A percentile compares a stretch with the other conserved stretches of the same genome.
Conservation (phyloP, 2,797 vertebrate genomes). For the Loriculus beryllinus region DNA sequence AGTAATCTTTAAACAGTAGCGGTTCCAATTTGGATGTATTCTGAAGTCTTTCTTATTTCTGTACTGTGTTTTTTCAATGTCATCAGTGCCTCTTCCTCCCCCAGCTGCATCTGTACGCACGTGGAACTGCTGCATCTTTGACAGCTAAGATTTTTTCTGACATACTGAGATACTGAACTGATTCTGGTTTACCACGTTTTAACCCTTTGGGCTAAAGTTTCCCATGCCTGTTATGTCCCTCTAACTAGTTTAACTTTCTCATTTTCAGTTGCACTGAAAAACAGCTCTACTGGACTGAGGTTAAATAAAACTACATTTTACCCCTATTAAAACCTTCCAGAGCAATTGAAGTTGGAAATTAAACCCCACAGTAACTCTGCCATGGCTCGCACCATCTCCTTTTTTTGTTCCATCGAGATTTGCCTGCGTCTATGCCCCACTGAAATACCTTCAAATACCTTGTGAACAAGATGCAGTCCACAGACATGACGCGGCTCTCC, state of each 20-base stretch:
- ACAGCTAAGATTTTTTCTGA: not conserved
- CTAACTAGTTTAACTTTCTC: not conserved
- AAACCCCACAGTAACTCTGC: not conserved
- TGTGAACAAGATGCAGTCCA: not conserved
- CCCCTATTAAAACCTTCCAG: not conserved
- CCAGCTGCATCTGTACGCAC: not conserved
- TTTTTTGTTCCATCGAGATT: not conserved
- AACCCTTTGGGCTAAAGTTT: not conserved
- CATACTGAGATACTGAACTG: not conserved
- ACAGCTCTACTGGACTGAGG: not conserved
- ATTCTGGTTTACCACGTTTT: not conserved
- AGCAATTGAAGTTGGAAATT: not conserved
- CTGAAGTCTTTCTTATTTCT: not conserved
- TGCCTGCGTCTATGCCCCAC: not conserved
- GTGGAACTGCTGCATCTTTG: not conserved
- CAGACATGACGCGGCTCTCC: rapidly evolving
- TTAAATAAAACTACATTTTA: not conserved
- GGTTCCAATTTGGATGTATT: not conserved
- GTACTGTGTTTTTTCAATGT: not conserved
- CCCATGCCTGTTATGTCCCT: not conserved
- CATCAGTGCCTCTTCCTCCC: not conserved
- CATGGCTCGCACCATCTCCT: rapidly evolving
- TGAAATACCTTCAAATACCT: not conserved
- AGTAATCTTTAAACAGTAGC: not conserved
- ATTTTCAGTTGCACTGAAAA: not conserved